phyloP scores from a whole-genome alignment of 2,113 vertebrate genomes.

The Brienomyrus brachyistius region DNA sequence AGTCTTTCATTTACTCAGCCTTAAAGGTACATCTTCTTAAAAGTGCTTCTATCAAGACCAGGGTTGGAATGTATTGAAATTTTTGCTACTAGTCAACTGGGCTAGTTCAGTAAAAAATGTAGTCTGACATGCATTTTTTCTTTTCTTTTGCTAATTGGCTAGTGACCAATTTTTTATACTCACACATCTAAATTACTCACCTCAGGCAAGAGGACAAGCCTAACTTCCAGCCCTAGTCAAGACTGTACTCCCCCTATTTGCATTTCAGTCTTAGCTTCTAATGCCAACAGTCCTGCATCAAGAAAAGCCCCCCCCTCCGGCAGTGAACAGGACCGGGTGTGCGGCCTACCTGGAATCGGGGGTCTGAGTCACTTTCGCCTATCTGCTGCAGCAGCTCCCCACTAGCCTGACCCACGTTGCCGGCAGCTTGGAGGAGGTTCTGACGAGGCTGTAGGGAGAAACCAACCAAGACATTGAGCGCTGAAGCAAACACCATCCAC shows the following conservation, averaged over 20 bases:
- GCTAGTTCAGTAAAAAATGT: not conserved
- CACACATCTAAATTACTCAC: not conserved
- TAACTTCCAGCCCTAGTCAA: not conserved
- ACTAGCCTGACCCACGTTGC: slow-evolving; percentile 87
- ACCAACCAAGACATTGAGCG: not conserved
- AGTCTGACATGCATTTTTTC: not conserved
- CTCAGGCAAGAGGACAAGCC: not conserved
- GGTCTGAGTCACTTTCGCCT: slow-evolving; percentile 84
- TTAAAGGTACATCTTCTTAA: not conserved
- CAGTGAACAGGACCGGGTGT: not conserved
- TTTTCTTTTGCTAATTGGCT: not conserved
- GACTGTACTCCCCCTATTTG: not conserved
- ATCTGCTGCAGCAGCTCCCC: slow-evolving; percentile 93
- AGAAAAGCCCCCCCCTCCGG: not conserved
- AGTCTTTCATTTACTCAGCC: not conserved
- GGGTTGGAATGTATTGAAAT: not conserved
- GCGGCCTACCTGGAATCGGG: slow-evolving; percentile 81
- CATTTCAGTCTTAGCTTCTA: not conserved
- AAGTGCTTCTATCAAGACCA: not conserved
- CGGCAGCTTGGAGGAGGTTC: slow-evolving; percentile 89
- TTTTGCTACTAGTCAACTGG: not conserved
- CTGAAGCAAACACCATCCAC: not conserved
- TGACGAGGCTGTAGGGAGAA: slow-evolving; percentile 75
- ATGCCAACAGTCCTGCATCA: not conserved
- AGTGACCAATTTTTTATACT: not conserved